These are phyloP conservation scores for Charina bottae DNA, from an alignment of 2,113 vertebrate genomes.

Conservation along the genomic window DNA sequence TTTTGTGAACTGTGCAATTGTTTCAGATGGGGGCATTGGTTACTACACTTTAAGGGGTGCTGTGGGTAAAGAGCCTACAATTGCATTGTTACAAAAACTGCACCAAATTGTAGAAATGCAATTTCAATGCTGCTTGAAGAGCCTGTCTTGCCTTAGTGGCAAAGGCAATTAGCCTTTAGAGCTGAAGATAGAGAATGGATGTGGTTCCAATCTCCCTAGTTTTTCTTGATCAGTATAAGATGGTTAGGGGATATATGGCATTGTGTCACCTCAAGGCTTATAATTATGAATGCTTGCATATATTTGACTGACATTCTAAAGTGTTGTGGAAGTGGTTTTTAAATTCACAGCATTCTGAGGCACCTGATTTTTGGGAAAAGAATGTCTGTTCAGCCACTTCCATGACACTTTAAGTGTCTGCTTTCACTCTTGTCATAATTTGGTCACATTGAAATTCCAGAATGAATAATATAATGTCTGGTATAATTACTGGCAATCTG, in stretches of 20 bases:
- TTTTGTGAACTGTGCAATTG: not conserved
- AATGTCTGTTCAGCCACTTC: too few species aligned
- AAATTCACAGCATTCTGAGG: not conserved
- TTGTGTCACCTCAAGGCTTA: not conserved
- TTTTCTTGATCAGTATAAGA: not conserved
- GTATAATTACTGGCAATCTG: not conserved
- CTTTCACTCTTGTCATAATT: not conserved
- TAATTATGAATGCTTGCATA: not conserved
- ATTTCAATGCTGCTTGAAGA: not conserved
- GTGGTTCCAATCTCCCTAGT: not conserved
- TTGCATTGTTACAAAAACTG: not conserved
- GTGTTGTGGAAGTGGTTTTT: not conserved
- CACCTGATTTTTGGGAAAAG: not conserved
- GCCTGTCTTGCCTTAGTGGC: not conserved
- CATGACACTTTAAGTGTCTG: not conserved
- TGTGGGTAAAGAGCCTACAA: not conserved
- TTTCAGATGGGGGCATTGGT: not conserved
- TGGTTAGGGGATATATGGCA: not conserved
- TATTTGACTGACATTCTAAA: not conserved
- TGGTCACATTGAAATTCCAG: not conserved
- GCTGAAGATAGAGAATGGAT: not conserved
- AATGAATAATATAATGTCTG: not conserved
- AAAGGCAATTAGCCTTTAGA: not conserved
- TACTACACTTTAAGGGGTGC: not conserved
- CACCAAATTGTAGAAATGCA: not conserved